Evolutionary conservation across 1,140 invertebrate species (phyloP), one percentile per base, ranked within the genome.

Genomic region (Vanessa tameamea): DNA sequence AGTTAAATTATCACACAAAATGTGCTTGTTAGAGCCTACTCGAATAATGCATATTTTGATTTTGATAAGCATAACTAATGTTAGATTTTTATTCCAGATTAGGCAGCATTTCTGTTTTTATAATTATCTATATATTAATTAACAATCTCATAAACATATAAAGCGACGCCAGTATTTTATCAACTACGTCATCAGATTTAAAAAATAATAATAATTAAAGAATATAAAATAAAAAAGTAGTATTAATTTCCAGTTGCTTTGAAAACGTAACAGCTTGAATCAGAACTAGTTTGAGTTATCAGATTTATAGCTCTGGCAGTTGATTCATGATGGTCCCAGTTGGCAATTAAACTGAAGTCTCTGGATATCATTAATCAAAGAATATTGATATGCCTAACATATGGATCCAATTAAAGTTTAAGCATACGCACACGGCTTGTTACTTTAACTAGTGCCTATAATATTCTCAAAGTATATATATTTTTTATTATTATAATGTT

Each of bases 351-450:
- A 88, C 69, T 82, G 80, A 77, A 82, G 83, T 82, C 81, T 78
- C 82, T 78, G 76, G 80, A 90, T 92, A 87, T 84, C 87, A 92
- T 92, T 90, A 92, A 92, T 92, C 90, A 92, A 85, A 82, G 75
- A 82, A 88, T 91, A 92, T 90, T 89, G 90, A 91, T 92, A 91
- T 89, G 82, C 87, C 77, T 82, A 82, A 80, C 55, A 83, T 85
- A 90, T 86, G 85, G 82, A 90, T 86, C 88, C 89, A 92, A 91
- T 71, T 76, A 76, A 69, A 50, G 65, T 57, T 63, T 37, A 47
- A 69, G 3, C 15, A 47, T 57, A 37, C 53, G 43, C 43, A 69
- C 53, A 61, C 57, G 15, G n/a, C 13, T 53, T 53, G 13, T 6
- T n/a, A 8, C 26, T 37, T 14, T 51, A 15, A 12, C n/a, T 15